A percentile compares a stretch with the other conserved stretches of the same genome.
Conservation (phyloP, 1,140 invertebrate species). For the Alviniconcha marisindica region DNA sequence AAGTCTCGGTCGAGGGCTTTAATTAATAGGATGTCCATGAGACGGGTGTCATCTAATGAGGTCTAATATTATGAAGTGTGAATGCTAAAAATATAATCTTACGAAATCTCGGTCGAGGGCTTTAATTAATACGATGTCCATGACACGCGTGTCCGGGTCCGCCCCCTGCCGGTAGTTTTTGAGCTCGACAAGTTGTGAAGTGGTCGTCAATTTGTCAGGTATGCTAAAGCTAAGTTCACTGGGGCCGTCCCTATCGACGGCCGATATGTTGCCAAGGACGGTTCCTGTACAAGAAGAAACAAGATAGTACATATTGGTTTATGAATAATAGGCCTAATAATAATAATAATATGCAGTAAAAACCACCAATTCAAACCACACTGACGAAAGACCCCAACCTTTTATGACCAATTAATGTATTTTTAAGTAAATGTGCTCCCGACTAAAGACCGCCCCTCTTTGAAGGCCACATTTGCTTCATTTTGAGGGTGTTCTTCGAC, state of each 20-base stretch:
- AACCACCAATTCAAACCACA: no score
- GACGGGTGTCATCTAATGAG: constrained; percentile 22
- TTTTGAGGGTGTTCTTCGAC: no score
- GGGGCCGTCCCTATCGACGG: constrained; percentile 58
- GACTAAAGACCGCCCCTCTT: no score
- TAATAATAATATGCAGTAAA: no score
- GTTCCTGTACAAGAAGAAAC: constrained; percentile 46
- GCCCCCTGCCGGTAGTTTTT: constrained; percentile 47
- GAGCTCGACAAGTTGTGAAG: constrained; percentile 55
- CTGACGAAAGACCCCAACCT: no score
- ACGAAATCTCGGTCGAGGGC: constrained; percentile 63
- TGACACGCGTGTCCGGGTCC: constrained; percentile 38
- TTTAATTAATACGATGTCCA: constrained; percentile 59
- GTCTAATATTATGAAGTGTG: neutral
- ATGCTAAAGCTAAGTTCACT: constrained; percentile 53
- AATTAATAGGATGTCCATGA: constrained; percentile 60
- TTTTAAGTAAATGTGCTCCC: no score
- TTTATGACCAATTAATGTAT: no score
- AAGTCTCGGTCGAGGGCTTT: constrained; percentile 59
- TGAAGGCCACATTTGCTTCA: no score
- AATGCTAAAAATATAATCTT: neutral
- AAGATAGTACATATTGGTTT: neutral
- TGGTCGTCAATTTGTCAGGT: constrained; percentile 33
- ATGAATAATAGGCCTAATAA: no score
- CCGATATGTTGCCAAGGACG: constrained; percentile 58